Conservation (phyloP, 92 coral and sea anemone species). For the Epizoanthus scotinus region DNA sequence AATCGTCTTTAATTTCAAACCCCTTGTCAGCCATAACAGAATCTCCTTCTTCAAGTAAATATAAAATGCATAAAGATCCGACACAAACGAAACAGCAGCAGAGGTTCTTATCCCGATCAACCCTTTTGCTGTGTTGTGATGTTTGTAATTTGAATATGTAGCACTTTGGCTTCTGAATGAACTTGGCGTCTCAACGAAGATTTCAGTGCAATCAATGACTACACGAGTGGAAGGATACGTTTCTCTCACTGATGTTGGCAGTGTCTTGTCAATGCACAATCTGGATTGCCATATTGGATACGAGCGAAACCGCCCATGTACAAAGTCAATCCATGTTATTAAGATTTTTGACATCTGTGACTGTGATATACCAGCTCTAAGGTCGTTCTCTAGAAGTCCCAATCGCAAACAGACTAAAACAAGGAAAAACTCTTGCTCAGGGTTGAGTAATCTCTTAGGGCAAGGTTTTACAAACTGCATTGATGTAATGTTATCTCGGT, state of each 20-base stretch:
- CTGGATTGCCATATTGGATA: slow-evolving; percentile 63
- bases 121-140: slow-evolving; percentile 25
- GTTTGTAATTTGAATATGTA: slow-evolving; percentile 55
- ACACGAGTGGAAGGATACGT: slow-evolving; percentile 57
- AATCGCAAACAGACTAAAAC: slow-evolving; percentile 49
- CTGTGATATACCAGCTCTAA: slow-evolving; percentile 38
- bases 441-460: slow-evolving; percentile 49
- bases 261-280: slow-evolving; percentile 46
- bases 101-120: slow-evolving; percentile 64
- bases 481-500: slow-evolving; percentile 17
- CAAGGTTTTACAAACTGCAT: slow-evolving; percentile 48
- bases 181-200: slow-evolving; percentile 60
- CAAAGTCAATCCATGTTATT: slow-evolving; percentile 68
- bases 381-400: slow-evolving; percentile 60
- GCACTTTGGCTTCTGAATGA: slow-evolving; percentile 68
- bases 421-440: slow-evolving; percentile 65
- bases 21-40: slow-evolving; percentile 72
- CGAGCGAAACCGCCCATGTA: slow-evolving; percentile 43
- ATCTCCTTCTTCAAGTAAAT: slow-evolving; percentile 55
- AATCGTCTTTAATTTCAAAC: slow-evolving; percentile 36
- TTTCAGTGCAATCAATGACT: slow-evolving; percentile 65
- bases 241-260: slow-evolving; percentile 57
- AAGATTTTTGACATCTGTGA: slow-evolving; percentile 52
- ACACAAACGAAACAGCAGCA: slow-evolving; percentile 64
- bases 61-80: slow-evolving; percentile 62